phyloP scores from a whole-genome alignment of 2,113 vertebrate species.

The Daboia siamensis region DNA sequence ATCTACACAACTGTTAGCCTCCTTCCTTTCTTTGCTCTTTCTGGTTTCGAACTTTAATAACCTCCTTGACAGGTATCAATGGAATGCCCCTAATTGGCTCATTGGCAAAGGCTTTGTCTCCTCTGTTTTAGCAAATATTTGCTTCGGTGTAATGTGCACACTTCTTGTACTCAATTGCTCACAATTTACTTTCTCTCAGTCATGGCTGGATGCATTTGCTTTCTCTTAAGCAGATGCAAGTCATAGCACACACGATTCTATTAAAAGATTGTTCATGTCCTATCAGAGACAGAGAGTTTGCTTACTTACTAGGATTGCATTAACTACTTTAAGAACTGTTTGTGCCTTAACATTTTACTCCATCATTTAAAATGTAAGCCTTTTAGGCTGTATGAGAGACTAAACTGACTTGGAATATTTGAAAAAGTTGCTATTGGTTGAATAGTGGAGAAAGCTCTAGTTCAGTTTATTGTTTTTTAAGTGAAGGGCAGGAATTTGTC shows the following conservation, averaged over 20 bases:
- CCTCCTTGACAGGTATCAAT: constrained; percentile 5
- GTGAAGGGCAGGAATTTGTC: neutral
- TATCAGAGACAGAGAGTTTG: constrained; percentile 43
- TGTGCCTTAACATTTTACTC: constrained; percentile 32
- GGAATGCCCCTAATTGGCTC: neutral
- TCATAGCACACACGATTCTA: constrained; percentile 25
- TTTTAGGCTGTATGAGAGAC: constrained; percentile 51
- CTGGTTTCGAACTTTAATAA: neutral
- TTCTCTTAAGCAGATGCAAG: constrained; percentile 41
- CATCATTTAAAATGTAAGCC: constrained; percentile 24
- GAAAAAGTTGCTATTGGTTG: constrained; percentile 10
- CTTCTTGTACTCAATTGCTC: constrained; percentile 19
- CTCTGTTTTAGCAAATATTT: constrained; percentile 46
- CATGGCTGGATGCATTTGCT: constrained; percentile 34
- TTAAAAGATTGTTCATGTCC: constrained; percentile 3
- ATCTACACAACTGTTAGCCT: neutral
- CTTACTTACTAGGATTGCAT: constrained; percentile 35
- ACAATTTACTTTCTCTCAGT: constrained; percentile 42
- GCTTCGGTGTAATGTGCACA: constrained; percentile 1
- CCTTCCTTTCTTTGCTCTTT: neutral
- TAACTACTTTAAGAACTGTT: constrained; percentile 30
- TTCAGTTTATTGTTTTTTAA: neutral
- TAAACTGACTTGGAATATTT: constrained; percentile 47
- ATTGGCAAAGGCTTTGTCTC: constrained; percentile 17
- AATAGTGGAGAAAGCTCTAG: constrained; percentile 2